Evolutionary conservation across 2,113 vertebrate genomes (phyloP), one percentile per base, ranked within the genome.

Genomic region (Mastomys coucha): DNA sequence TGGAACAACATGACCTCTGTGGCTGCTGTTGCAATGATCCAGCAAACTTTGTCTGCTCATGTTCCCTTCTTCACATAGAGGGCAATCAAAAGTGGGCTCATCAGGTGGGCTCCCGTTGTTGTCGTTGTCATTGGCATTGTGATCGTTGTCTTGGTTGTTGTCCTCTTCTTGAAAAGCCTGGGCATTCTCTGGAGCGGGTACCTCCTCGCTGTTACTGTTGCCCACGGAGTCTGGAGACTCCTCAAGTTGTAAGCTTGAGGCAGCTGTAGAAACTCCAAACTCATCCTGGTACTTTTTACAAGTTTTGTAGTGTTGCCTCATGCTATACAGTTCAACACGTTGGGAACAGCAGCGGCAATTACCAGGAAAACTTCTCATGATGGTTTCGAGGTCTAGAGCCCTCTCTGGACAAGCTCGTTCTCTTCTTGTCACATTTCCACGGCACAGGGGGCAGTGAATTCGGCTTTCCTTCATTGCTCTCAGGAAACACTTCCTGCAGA

Each of bases 11-110:
- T 99, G 98, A 98, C 97, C 96, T 89, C 97, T 93, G 97, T 99
- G 99, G 89, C 97, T 97, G 49, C 94, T 96, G 94, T 98, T 99
- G 98, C 99, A 99, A 91, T 99, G 99, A 97, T 99, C 98, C 95
- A 98, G 92, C 94, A 99, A 98, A 63, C 5, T 97, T 3, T 98
- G 97, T 75, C 99, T 98, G 96, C 98, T 99, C 93, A 99, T 97
- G 96, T 98, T 98, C 70, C 93, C 96, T 96, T 98, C 98, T 95
- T 98, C 98, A 93, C 99, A 99, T 94, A 99, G 97, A 7, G 99
- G 88, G 16, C 88, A 76, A 28, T 63, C n/a, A 19, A 60, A 76
- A 39, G 53, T 89, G 9, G 88, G 67, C 33, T 88, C 67, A 17
- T 72, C 36, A 5, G 86, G 7, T 28, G 86, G 3, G 0, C 2